phyloP scores from a whole-genome alignment of 2,888 invertebrate species.

The Luperina nickerlii region DNA sequence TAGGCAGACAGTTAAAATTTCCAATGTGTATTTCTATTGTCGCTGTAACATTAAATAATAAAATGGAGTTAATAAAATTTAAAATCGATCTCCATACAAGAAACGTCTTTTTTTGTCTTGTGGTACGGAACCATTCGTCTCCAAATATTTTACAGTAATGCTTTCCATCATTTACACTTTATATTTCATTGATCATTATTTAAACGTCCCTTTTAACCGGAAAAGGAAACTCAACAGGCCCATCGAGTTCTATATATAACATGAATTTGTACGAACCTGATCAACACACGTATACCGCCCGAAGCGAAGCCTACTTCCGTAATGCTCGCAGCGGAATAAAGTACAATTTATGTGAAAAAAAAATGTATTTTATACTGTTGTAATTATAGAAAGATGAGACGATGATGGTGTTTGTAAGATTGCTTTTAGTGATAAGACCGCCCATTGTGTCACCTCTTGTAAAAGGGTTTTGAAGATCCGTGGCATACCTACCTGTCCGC shows the following conservation, averaged over 20 bases:
- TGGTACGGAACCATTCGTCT: not conserved
- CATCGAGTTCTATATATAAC: conserved; percentile 17
- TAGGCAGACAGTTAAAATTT: not conserved
- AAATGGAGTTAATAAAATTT: not conserved
- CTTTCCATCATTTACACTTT: not conserved
- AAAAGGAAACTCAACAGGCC: conserved; percentile 69
- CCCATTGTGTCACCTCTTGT: not conserved
- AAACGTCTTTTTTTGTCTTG: not conserved
- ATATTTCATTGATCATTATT: not conserved
- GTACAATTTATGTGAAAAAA: not conserved
- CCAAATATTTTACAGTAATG: not conserved
- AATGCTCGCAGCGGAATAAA: conserved; percentile 36
- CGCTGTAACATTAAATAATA: no score
- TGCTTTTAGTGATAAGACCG: not conserved
- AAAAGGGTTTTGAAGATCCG: not conserved
- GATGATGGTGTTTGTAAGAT: not conserved
- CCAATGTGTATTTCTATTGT: not conserved
- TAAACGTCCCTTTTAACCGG: conserved; percentile 52
- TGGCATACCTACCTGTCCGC: no score
- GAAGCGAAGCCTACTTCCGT: conserved; percentile 75
- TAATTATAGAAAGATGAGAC: not conserved
- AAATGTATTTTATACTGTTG: not conserved
- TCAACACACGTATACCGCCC: conserved; percentile 69
- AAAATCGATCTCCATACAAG: not conserved
- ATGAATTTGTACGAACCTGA: conserved; percentile 60